Conservation (phyloP, 1,140 invertebrate genomes). For the Euwallacea fornicatus region DNA sequence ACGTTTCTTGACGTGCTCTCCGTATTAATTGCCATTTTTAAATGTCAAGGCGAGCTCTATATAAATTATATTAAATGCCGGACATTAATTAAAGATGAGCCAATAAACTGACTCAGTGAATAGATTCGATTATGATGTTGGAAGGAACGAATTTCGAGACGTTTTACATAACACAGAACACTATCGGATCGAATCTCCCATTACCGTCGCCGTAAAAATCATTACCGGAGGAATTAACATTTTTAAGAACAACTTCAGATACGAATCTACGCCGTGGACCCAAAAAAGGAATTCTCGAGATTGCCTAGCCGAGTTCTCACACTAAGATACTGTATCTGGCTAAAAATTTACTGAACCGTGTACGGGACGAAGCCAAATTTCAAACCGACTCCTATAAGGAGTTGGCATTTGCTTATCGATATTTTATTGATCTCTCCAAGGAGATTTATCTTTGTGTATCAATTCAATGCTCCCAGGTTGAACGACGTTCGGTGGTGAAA, state of each 20-base stretch:
- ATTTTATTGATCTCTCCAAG: slow-evolving; percentile 30
- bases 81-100: slow-evolving; percentile 30
- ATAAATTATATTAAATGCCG: slow-evolving; percentile 26
- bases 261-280: slow-evolving; percentile 21
- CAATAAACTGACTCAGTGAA: not conserved
- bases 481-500: slow-evolving; percentile 24
- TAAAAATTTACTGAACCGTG: slow-evolving; percentile 29
- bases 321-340: slow-evolving; percentile 30
- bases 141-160: not conserved
- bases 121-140: not conserved
- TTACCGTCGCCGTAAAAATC: slow-evolving; percentile 21
- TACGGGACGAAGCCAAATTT: slow-evolving; percentile 24
- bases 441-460: slow-evolving; percentile 33
- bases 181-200: slow-evolving; percentile 18
- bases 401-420: slow-evolving; percentile 33
- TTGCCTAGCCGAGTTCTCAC: slow-evolving; percentile 30
- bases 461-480: slow-evolving; percentile 22
- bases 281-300: slow-evolving; percentile 29
- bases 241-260: slow-evolving; percentile 27
- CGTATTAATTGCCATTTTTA: slow-evolving; percentile 34
- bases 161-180: slow-evolving; percentile 4
- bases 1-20: slow-evolving; percentile 27
- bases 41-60: slow-evolving; percentile 34
- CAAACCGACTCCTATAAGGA: slow-evolving; percentile 28
- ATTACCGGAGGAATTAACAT: slow-evolving; percentile 27